Percentiles rank a stretch among this genome's conserved stretches.
phyloP scores from a whole-genome alignment of 92 coral and sea anemone genomes.

The Zoanthus solanderi region DNA sequence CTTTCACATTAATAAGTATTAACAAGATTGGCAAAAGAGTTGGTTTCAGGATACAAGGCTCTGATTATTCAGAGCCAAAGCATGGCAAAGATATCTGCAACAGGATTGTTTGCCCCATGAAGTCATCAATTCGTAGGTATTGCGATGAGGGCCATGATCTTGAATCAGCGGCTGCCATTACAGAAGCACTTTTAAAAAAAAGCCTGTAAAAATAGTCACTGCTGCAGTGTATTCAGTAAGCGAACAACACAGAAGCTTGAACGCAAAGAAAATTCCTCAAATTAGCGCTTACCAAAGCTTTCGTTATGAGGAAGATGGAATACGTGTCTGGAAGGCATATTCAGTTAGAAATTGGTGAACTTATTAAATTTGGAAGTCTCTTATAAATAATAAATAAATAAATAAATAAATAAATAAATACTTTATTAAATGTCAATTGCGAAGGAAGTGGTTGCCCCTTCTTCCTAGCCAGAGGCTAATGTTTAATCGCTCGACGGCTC shows the following conservation, averaged over 20 bases:
- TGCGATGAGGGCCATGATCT: conserved; percentile 72
- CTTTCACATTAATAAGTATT: conserved; percentile 50
- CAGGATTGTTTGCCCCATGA: conserved; percentile 70
- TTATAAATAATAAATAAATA: no score
- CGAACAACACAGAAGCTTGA: conserved; percentile 32
- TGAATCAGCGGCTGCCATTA: conserved; percentile 58
- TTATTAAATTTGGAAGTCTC: conserved; percentile 44
- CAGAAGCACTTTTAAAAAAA: conserved; percentile 57
- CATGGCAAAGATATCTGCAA: conserved; percentile 71
- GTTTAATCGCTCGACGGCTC: no score
- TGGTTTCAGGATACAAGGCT: conserved; percentile 47
- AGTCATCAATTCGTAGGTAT: conserved; percentile 44
- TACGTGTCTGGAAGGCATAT: conserved; percentile 71
- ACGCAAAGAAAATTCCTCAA: conserved; percentile 57
- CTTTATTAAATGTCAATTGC: no score
- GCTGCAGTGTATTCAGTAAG: conserved; percentile 65
- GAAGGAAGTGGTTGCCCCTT: no score
- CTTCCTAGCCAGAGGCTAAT: no score
- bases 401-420: no score
- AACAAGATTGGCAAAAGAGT: conserved; percentile 53
- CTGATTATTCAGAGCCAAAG: conserved; percentile 74
- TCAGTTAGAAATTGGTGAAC: conserved; percentile 64
- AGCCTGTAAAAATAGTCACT: conserved; percentile 69
- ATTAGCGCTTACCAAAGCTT: conserved; percentile 49
- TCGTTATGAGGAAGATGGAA: conserved; percentile 43